Base-by-base conservation (phyloP, 1,140 invertebrate genomes). In the Charaxes varanes region DNA sequence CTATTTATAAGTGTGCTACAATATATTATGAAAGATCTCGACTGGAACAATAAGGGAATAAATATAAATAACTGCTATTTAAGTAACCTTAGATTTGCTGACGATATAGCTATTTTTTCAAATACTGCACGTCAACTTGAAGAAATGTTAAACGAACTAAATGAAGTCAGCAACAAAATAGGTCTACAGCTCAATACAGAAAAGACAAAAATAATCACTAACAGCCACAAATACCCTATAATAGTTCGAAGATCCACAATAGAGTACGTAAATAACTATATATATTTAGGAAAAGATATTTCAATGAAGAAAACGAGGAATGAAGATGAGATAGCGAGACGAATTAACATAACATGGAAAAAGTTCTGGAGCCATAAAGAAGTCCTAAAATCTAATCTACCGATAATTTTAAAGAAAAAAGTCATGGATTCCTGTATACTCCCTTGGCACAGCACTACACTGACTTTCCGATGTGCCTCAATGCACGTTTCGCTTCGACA, bases 221-320 rank as follows among this genome's bases (percentile, higher is more conserved):
- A 40, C 13, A 26, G 10, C 10, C 11, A 8, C 8, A 6, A 26
- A 16, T 7, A 7, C 8, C 34, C 23, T 16, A 23, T 36, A 7
- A 16, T 6, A 14, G n/a, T 26, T n/a, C 24, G 26, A 4, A 10
- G 15, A 10, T 6, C 15, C 2, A 17, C 3, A 3, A 12, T 28
- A 28, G 30, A 10, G 3, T 18, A 10, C 2, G 30, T 18, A n/a
- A 2, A 18, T 10, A 30, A 12, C 16, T 35, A 35, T 6, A 24
- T 24, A 6, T 45, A 45, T 11, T 24, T 57, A 4, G 48, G 96
- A 59, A 94, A 96, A 80, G 86, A 44, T 33, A 41, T 55, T 17
- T 58, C 35, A 23, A 44, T 58, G 5, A 14, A 23, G 12, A 46
- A 41, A 8, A 16, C 38, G 10, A 47, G 40, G 24, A 37, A 58